phyloP scores from a whole-genome alignment of 2,888 invertebrate genomes.

The Drosophila limbata region DNA sequence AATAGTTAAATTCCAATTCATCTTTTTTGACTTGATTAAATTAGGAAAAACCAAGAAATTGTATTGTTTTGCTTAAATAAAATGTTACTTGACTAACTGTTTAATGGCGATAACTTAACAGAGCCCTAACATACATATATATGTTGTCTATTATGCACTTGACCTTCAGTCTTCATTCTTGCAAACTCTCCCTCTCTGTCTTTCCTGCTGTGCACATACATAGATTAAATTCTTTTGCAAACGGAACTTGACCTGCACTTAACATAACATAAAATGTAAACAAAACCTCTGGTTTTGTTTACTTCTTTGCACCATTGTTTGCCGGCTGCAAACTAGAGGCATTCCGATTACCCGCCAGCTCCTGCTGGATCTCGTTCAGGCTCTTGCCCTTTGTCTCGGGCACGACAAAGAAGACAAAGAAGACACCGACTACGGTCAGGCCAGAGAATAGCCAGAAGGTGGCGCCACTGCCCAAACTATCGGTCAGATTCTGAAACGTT shows the following conservation, averaged over 20 bases:
- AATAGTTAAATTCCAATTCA: neutral
- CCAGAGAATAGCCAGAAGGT: constrained; percentile 92
- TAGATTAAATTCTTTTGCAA: constrained; percentile 49
- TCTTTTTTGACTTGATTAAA: neutral
- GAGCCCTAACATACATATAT: constrained; percentile 2
- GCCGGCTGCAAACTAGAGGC: neutral
- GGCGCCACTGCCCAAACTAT: constrained; percentile 87
- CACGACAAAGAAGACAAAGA: constrained; percentile 89
- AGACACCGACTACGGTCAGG: constrained; percentile 88
- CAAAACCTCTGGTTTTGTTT: constrained; percentile 31
- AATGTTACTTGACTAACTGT: neutral
- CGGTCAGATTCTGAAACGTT: constrained; percentile 88
- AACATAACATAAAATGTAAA: constrained; percentile 55
- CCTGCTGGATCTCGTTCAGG: constrained; percentile 83
- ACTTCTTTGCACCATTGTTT: constrained; percentile 49
- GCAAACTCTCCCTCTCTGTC: constrained; percentile 22
- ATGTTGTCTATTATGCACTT: constrained; percentile 61
- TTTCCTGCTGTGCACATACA: constrained; percentile 37
- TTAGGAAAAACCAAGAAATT: neutral
- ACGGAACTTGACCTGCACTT: constrained; percentile 56
- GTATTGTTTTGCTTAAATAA: neutral
- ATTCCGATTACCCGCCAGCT: constrained; percentile 69
- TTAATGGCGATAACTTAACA: constrained; percentile 17
- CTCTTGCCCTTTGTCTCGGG: constrained; percentile 87
- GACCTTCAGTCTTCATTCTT: constrained; percentile 78